Conservation (phyloP, 2,113 vertebrate genomes). For the Chascanopsetta lugubris region DNA sequence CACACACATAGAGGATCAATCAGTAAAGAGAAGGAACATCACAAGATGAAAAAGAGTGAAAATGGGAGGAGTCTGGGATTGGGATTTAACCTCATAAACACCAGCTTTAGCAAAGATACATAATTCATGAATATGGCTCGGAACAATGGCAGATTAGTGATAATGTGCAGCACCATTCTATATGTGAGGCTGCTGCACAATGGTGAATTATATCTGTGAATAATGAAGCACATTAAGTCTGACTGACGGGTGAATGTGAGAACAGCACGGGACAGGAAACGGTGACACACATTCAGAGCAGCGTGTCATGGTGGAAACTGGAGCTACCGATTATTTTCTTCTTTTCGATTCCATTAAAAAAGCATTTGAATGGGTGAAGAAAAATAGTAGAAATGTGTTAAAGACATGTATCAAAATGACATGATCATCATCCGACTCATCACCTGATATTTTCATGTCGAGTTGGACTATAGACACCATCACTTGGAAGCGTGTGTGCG, state of each 20-base stretch:
- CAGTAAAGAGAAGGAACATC: slow-evolving; percentile 7
- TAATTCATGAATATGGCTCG: slow-evolving; percentile 43
- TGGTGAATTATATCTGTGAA: slow-evolving; percentile 42
- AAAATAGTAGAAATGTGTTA: no score
- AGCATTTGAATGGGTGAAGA: no score
- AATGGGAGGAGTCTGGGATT: slow-evolving; percentile 36
- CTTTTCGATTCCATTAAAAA: no score
- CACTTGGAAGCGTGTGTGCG: no score
- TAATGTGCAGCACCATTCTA: slow-evolving; percentile 44
- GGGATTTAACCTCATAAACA: slow-evolving; percentile 55
- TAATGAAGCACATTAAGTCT: slow-evolving; percentile 54
- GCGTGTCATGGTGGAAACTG: slow-evolving; percentile 14
- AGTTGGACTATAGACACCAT: no score
- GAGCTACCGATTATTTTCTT: no score
- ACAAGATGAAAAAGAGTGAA: slow-evolving; percentile 26
- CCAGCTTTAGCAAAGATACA: slow-evolving; percentile 42
- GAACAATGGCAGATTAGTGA: slow-evolving; percentile 61
- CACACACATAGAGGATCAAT: slow-evolving; percentile 32
- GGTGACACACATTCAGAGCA: slow-evolving; percentile 25
- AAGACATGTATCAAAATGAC: no score
- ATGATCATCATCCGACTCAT: no score
- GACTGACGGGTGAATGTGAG: slow-evolving; percentile 53
- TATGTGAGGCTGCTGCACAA: slow-evolving; percentile 46
- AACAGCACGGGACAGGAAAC: slow-evolving; percentile 41
- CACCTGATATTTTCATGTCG: no score